A percentile compares a stretch with the other conserved stretches of the same genome.
These are phyloP conservation scores for Pissodes strobi DNA, from an alignment of 1,140 invertebrate species.

Conservation along the genomic window DNA sequence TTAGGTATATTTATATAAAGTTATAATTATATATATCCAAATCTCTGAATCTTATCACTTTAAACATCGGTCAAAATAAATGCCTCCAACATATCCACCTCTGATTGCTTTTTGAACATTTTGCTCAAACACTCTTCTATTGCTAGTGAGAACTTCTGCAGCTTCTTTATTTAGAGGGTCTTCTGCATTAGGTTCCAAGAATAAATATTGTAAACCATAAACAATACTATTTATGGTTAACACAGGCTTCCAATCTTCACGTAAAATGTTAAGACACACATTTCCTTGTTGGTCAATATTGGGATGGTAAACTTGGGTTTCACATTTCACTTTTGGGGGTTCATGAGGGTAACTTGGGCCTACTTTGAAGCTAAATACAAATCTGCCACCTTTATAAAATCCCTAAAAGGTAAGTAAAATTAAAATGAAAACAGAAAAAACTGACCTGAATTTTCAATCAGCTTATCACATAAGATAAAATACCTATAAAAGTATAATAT, in stretches of 20 bases:
- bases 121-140: constrained; percentile 91
- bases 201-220: constrained; percentile 97
- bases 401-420: constrained; percentile 65
- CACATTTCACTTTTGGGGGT: constrained; percentile 94
- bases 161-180: constrained; percentile 99
- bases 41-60: constrained; percentile 71
- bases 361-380: constrained; percentile 97
- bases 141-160: constrained; percentile 95
- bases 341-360: constrained; percentile 96
- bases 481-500: too few species aligned
- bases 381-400: constrained; percentile 91
- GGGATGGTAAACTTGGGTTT: constrained; percentile 92
- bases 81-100: constrained; percentile 89
- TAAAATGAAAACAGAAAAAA: too few species aligned
- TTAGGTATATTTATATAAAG: constrained; percentile 15
- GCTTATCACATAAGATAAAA: too few species aligned
- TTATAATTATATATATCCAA: constrained; percentile 1
- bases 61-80: constrained; percentile 93
- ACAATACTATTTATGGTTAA: constrained; percentile 97
- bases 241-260: constrained; percentile 99
- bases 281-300: constrained; percentile 96
- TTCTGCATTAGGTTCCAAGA: constrained; percentile 69
- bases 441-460: too few species aligned
- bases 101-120: constrained; percentile 96
- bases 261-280: constrained; percentile 91